Base-by-base conservation (phyloP, 2,797 vertebrate genomes). In the Lutjanus campechanus region DNA sequence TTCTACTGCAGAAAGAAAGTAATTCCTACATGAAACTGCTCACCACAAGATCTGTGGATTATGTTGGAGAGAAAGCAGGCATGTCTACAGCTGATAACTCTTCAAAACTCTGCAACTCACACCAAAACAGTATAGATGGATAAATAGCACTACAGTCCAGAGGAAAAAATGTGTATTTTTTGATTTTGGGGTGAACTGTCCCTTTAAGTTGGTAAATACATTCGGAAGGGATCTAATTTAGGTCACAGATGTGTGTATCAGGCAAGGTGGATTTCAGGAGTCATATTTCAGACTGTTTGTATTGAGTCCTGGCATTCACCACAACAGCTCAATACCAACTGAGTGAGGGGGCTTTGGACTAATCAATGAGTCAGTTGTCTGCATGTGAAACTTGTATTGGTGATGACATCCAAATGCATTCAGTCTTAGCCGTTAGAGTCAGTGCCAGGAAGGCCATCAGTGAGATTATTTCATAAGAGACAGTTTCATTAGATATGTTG, bases 391-490 rank as follows among this genome's bases (percentile, higher is more conserved):
- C 62, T 43, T 46, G 53, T 29, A 43, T 36, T 22, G 20, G 65
- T 25, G 74, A 69, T 74, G 79, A 68, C 51, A 62, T 84, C 63
- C 58, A 58, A 62, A 72, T 76, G 76, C 1, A 2, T 63, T 74
- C 44, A 62, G 10, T 77, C 56, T 84, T 82, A 77, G 51, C 86
- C 82, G 88, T 88, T 91, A 54, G 25, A 80, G 66, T 50, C 36
- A 56, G 69, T 88, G 73, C 75, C 9, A 25, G 80, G 81, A 87
- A 85, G 66, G 53, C 65, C 64, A 79, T 84, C 78, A 25, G 44
- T 43, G 55, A 70, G 75, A 88, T 81, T 76, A 89, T 91, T 91
- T 91, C 84, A 89, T 84, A 86, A 91, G 79, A 88, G 70, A 69
- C 81, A 36, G 46, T 88, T 93, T 91, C 84, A 87, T 73, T 88